Evolutionary conservation across 2,113 vertebrate genomes (phyloP), one percentile per base, ranked within the genome.

Genomic region (Verasper variegatus): DNA sequence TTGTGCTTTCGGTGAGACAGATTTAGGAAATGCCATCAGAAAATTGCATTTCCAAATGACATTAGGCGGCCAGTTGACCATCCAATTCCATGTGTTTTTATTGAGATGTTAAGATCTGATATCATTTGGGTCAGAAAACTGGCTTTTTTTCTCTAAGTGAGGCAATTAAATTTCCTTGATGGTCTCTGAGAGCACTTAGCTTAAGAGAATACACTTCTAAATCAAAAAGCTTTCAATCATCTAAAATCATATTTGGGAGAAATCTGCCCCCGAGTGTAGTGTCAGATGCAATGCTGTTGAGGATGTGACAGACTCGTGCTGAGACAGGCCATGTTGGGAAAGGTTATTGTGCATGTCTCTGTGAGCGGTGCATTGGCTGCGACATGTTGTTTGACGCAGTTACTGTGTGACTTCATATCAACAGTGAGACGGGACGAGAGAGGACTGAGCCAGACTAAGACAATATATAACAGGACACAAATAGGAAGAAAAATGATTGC

Each of bases 181-280:
- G 96, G 96, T 97, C 96, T 96, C 94, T 87, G 94, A 95, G 96
- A 98, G 96, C 97, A 99, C 97, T 99, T 98, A 98, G 95, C 96
- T 96, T 96, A 97, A 98, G 96, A 98, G 97, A 97, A 98, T 97
- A 97, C 96, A 97, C 97, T 98, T 96, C 94, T 93, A 97, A 97
- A 99, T 99, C 96, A 98, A 98, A 99, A 97, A 95, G 94, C 95
- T 98, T 98, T 99, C 97, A 98, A 97, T 99, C 97, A 98, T 96
- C 95, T 95, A 94, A 96, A 98, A 98, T 96, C 95, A 95, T 96
- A 96, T 99, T 98, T 96, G 93, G 94, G 93, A 95, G 94, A 95
- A 95, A 95, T 96, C 94, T 95, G 94, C 94, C 95, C 93, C 86
- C 88, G 89, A 95, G 94, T 94, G 90, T 93, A 93, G 94, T 92